Base-by-base conservation (phyloP, 2,888 invertebrate genomes). In the Volucella zonaria region DNA sequence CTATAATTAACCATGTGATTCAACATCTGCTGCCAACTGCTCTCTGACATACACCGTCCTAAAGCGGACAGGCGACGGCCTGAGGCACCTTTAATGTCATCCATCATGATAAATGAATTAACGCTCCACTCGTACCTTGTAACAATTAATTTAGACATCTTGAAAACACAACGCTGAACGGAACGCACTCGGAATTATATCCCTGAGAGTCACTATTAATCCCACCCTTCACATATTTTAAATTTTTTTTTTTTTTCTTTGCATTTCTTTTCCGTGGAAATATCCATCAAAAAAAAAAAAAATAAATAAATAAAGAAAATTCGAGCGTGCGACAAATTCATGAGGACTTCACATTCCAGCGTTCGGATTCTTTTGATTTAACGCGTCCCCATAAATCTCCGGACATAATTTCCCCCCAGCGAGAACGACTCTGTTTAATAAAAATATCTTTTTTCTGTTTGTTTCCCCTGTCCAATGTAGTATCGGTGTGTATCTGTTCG, bases 101-200 rank as follows among this genome's bases (percentile, higher is more conserved):
- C 54, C 68, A 52, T 79, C 82, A 38, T 75, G 70, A 83, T 71
- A 66, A 70, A 83, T 70, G 75, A 64, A 82, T 79, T 64, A 64
- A 45, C 62, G 43, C 52, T 68, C 14, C 31, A 6, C 31, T 31
- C 31, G 6, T 23, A 23, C 40, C 62, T 62, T 67, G 49, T 56
- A 73, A 45, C 70, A 40, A 75, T 79, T 79, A 74, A 83, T 66
- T 83, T 61, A 49, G 51, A 59, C 66, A 56, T 58, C 51, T 67
- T 67, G 45, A 77, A 31, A 82, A 73, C 52, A 54, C 43, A 18
- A 31, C 31, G 31, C 31, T 31, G 6, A 31, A 31, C 49, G 15
- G 6, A 31, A 31, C 49, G 15, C 8, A 61, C 74, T 23, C 12
- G 42, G 42, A 56, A 77, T 70, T 56, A 70, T 66, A 79, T 66